Evolutionary conservation across 2,797 vertebrate species (phyloP).

Genomic region (Anguilla megastoma): DNA sequence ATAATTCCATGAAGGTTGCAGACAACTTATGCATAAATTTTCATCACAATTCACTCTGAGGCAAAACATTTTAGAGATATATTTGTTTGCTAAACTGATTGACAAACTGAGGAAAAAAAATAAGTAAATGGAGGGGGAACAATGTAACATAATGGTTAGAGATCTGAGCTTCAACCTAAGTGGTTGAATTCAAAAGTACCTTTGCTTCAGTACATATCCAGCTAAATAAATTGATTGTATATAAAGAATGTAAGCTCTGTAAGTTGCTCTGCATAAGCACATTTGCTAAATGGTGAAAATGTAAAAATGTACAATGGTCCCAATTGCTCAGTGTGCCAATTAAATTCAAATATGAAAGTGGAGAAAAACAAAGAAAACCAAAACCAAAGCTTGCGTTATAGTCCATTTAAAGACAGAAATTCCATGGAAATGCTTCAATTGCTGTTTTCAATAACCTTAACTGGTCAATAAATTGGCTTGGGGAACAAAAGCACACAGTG

Average conservation of each 20-base stretch:
- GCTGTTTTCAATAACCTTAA: neutral
- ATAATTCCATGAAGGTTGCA: neutral
- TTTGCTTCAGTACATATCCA: too few relatives aligned
- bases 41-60: neutral
- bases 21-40: neutral
- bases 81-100: neutral
- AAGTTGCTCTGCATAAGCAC: too few relatives aligned
- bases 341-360: neutral
- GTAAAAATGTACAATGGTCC: too few relatives aligned
- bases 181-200: too few relatives aligned
- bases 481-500: neutral
- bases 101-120: neutral
- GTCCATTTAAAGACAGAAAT: neutral
- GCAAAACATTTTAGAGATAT: neutral
- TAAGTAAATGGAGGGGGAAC: neutral
- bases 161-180: too few relatives aligned
- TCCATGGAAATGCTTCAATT: neutral
- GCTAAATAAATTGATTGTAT: too few relatives aligned
- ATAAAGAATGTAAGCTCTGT: too few relatives aligned
- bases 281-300: too few relatives aligned
- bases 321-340: too few relatives aligned
- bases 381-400: neutral
- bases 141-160: too few relatives aligned
- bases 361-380: neutral
- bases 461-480: neutral